A percentile compares a stretch with the other conserved stretches of the same genome.
These are phyloP conservation scores for Petrocephalus schoutedeni DNA, from an alignment of 2,797 vertebrate species.

Conservation along the genomic window DNA sequence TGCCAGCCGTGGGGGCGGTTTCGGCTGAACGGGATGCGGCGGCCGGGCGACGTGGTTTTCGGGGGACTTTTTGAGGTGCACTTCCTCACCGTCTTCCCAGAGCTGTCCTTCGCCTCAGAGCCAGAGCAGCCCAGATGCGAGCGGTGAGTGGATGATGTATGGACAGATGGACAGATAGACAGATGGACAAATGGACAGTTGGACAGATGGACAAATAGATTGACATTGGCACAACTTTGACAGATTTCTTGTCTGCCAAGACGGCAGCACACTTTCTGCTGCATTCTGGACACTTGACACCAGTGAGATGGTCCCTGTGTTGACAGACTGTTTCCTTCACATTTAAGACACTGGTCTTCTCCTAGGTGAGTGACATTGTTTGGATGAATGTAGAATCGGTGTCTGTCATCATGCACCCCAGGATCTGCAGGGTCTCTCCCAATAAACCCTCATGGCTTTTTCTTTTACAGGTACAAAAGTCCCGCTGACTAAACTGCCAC, in stretches of 20 bases:
- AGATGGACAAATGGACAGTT: neutral
- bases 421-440: neutral
- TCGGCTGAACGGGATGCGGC: constrained; percentile 47
- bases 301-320: neutral
- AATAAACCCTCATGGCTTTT: neutral
- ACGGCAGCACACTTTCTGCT: neutral
- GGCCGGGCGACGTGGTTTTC: constrained; percentile 53
- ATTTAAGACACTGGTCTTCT: neutral
- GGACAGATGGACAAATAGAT: neutral
- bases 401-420: neutral
- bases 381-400: neutral
- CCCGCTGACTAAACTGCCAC: neutral
- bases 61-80: constrained; percentile 58
- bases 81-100: constrained; percentile 50
- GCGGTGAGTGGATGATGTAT: constrained; percentile 31
- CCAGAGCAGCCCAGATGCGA: constrained; percentile 47
- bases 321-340: neutral
- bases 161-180: neutral
- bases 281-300: neutral
- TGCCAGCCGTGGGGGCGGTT: constrained; percentile 40
- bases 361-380: neutral
- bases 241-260: neutral
- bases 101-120: constrained; percentile 50
- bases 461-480: neutral
- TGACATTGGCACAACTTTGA: neutral